Conservation (phyloP, 2,888 invertebrate species). For the Xestoiulus laeticollis region DNA sequence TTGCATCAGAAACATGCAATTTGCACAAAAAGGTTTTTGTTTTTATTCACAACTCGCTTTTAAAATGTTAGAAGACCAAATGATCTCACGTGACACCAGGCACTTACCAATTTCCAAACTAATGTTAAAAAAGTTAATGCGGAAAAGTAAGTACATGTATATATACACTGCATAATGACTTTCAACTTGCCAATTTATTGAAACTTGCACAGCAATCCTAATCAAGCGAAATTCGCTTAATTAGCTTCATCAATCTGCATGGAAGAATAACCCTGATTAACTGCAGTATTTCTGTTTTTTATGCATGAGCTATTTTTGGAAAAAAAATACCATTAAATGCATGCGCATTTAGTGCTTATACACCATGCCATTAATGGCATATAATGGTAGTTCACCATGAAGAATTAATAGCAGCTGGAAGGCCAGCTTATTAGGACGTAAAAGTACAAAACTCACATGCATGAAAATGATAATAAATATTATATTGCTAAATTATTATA, state of each 20-base stretch:
- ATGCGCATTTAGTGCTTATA: not conserved
- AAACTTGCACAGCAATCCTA: not conserved
- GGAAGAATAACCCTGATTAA: slow-evolving; percentile 16
- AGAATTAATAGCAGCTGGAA: slow-evolving; percentile 33
- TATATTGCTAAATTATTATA: slow-evolving; percentile 27
- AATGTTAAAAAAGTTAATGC: too few relatives aligned
- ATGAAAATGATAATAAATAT: not conserved
- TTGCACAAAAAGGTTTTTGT: too few relatives aligned
- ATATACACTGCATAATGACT: not conserved
- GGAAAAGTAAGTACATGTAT: not conserved
- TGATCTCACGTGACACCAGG: too few relatives aligned
- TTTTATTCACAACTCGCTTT: too few relatives aligned
- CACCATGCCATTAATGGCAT: not conserved
- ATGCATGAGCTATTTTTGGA: slow-evolving; percentile 13
- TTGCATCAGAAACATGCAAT: too few relatives aligned
- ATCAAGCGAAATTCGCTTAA: not conserved
- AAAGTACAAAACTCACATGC: not conserved
- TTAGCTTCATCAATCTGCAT: not conserved
- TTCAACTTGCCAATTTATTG: not conserved
- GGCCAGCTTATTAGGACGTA: not conserved
- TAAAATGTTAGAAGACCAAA: too few relatives aligned
- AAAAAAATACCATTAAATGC: not conserved
- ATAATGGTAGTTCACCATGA: slow-evolving; percentile 29
- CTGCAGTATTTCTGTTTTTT: not conserved
- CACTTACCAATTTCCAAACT: too few relatives aligned